Conservation (phyloP, 1,140 invertebrate species). For the Amyelois transitella region DNA sequence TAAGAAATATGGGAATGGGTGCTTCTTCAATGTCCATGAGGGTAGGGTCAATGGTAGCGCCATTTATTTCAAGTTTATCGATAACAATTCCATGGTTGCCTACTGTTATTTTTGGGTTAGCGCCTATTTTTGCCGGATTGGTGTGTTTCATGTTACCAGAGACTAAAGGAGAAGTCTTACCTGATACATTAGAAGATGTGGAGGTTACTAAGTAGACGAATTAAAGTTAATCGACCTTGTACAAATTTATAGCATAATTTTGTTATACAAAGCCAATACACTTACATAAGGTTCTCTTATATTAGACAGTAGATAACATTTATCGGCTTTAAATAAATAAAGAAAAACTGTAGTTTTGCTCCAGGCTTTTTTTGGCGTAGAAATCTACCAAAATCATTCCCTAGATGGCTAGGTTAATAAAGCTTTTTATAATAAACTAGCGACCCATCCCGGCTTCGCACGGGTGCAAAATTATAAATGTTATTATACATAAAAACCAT, state of each 20-base stretch:
- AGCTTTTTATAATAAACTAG: no score
- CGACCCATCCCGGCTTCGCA: no score
- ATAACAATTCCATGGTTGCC: slow-evolving; percentile 75
- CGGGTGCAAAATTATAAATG: no score
- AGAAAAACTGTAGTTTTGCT: no score
- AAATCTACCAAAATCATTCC: no score
- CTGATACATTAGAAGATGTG: slow-evolving; percentile 84
- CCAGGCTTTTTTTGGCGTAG: no score
- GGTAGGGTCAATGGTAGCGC: slow-evolving; percentile 80
- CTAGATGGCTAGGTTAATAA: no score
- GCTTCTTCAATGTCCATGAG: slow-evolving; percentile 80
- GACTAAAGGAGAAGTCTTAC: slow-evolving; percentile 81
- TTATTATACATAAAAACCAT: no score
- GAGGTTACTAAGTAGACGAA: not conserved
- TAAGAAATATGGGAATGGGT: slow-evolving; percentile 80
- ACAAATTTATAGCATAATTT: no score
- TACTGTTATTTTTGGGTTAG: slow-evolving; percentile 80
- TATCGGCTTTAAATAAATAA: not conserved
- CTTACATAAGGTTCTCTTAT: not conserved
- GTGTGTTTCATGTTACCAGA: slow-evolving; percentile 83
- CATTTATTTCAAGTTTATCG: slow-evolving; percentile 76
- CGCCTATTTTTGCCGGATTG: slow-evolving; percentile 77
- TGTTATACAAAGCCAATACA: no score
- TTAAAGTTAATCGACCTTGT: no score
- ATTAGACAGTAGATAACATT: not conserved